These are phyloP conservation scores for Dascyllus trimaculatus DNA, from an alignment of 2,113 vertebrate genomes.

Conservation along the genomic window DNA sequence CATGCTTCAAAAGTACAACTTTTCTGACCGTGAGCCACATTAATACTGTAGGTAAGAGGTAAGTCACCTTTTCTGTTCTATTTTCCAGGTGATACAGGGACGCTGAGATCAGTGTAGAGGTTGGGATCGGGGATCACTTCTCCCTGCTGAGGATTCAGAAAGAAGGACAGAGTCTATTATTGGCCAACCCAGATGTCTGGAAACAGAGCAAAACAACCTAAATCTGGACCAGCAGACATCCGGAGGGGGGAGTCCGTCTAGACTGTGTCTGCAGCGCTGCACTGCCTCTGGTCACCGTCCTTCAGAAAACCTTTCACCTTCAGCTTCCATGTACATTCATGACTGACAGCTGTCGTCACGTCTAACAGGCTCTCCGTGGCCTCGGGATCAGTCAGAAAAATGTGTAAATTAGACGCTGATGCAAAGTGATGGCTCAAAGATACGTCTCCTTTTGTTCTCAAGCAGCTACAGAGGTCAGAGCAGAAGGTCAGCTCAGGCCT, in stretches of 20 bases:
- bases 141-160: conserved; percentile 69
- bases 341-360: conserved; percentile 36
- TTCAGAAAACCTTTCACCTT: conserved; percentile 52
- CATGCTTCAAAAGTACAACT: too few species aligned
- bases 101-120: conserved; percentile 59
- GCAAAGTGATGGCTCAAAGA: conserved; percentile 5
- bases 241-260: conserved; percentile 47
- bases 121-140: conserved; percentile 54
- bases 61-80: conserved; percentile 61
- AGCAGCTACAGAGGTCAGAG: neutral
- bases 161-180: conserved; percentile 78
- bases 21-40: neutral
- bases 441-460: conserved; percentile 1
- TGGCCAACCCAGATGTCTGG: conserved; percentile 73
- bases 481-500: neutral
- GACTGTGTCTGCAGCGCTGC: conserved; percentile 34
- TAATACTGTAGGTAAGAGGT: neutral
- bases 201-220: conserved; percentile 66
- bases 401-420: conserved; percentile 40
- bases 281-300: conserved; percentile 27
- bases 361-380: conserved; percentile 1
- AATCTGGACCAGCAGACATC: conserved; percentile 64
- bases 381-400: conserved; percentile 10
- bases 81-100: conserved; percentile 52
- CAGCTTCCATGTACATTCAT: neutral